Evolutionary conservation across 2,888 invertebrate genomes (phyloP), one percentile per base, ranked within the genome.

Genomic region (Cheilosia soror): DNA sequence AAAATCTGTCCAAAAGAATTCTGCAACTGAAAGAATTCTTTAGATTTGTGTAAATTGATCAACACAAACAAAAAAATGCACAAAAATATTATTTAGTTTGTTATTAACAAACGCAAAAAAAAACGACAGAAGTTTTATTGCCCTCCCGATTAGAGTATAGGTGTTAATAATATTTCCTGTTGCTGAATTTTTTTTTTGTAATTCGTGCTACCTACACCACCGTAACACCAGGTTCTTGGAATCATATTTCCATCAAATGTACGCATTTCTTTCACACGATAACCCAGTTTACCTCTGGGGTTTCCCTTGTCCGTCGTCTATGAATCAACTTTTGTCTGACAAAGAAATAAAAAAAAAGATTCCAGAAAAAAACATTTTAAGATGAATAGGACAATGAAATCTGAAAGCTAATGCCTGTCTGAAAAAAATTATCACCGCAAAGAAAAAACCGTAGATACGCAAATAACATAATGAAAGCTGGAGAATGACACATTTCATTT

Each of bases 161-260:
- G 62, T 72, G 72, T 51, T 72, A 62, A 53, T 42, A 31, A 51
- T 53, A 51, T 51, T 72, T 72, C 60, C 62, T 53, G 62, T 53
- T 60, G 40, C 15, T 40, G 51, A 40, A 51, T 15, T 60, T 71
- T 47, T 27, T 15, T 37, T 47, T 27, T 15, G 47, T 40, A 55
- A 31, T 42, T 40, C 51, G 6, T 60, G 40, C 40, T 62, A 42
- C 5, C 20, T 20, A 20, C 2, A 20, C 20, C 20, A 20, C 20
- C 20, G 9, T 20, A 53, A n/a, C 6, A 29, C n/a, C 25, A 27
- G 44, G 47, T 57, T 69, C 57, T 20, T 25, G 42, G 33, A 69
- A 69, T 42, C 5, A 20, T 6, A 13, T 20, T 60, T 49, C 29
- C n/a, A 29, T 42, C 40, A n/a, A 72, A 71, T 49, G 13, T 60